Conservation (phyloP, 2,888 invertebrate genomes). For the Spodoptera picta region DNA sequence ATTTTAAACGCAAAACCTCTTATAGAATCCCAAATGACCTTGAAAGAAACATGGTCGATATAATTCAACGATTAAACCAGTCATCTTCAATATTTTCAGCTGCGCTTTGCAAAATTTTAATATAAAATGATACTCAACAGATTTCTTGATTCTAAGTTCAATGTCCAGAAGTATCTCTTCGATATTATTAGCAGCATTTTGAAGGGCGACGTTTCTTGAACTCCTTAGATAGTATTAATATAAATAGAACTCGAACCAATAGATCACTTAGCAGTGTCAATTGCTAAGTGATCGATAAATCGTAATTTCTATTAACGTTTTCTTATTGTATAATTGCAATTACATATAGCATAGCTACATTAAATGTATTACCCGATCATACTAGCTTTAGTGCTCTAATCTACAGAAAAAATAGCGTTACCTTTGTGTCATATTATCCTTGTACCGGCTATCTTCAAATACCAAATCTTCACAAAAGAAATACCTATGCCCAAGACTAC, state of each 20-base stretch:
- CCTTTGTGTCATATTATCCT: too few species aligned
- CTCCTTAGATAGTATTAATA: slow-evolving; percentile 35
- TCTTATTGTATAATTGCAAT: too few species aligned
- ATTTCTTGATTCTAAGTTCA: slow-evolving; percentile 40
- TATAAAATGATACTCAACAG: slow-evolving; percentile 22
- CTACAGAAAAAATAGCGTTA: too few species aligned
- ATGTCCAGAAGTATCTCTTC: slow-evolving; percentile 46
- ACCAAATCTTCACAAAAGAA: too few species aligned
- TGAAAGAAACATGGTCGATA: slow-evolving; percentile 5
- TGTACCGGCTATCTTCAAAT: too few species aligned
- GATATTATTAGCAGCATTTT: slow-evolving; percentile 52
- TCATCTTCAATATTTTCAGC: slow-evolving; percentile 3
- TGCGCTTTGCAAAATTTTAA: slow-evolving; percentile 8
- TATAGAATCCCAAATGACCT: neutral
- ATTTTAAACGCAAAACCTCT: too few species aligned
- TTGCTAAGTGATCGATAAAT: too few species aligned
- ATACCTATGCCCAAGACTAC: neutral
- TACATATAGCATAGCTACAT: too few species aligned
- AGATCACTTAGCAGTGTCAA: slow-evolving; percentile 4
- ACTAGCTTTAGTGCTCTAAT: too few species aligned
- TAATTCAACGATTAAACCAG: slow-evolving; percentile 10
- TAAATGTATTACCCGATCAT: too few species aligned
- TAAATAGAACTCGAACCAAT: slow-evolving; percentile 27
- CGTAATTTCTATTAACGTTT: too few species aligned
- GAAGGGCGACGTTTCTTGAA: slow-evolving; percentile 50